Evolutionary conservation across 2,888 invertebrate genomes (phyloP).

Genomic region (Dichetophora obliterata): DNA sequence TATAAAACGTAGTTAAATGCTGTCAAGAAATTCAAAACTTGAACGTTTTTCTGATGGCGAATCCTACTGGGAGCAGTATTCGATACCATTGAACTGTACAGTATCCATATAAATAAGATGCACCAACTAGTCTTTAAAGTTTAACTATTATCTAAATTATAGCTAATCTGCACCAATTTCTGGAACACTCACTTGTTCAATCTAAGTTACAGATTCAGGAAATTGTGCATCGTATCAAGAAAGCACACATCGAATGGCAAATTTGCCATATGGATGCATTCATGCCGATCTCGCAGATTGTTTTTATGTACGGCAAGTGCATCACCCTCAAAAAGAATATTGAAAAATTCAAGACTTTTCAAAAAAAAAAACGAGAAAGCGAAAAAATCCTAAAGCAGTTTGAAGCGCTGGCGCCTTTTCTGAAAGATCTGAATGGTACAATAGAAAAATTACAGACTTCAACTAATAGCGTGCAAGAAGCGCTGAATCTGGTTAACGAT

Average conservation of each 20-base stretch:
- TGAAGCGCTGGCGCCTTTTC: not conserved
- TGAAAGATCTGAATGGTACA: not conserved
- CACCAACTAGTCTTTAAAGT: not conserved
- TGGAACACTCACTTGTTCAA: not conserved
- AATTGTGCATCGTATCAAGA: not conserved
- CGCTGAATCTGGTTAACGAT: not conserved
- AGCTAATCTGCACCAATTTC: not conserved
- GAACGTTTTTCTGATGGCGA: not conserved
- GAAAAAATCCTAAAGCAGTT: not conserved
- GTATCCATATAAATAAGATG: not conserved
- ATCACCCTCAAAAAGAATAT: not conserved
- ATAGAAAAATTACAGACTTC: not conserved
- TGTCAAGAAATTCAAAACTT: not conserved
- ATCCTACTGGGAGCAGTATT: not conserved
- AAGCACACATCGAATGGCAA: not conserved
- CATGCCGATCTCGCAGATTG: not conserved
- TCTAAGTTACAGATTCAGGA: not conserved
- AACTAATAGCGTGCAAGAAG: not conserved
- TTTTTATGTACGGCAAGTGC: not conserved
- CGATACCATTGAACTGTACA: not conserved
- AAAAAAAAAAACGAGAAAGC: not conserved
- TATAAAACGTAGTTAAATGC: not conserved
- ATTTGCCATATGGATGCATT: not conserved
- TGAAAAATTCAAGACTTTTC: not conserved
- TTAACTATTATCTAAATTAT: not conserved